phyloP scores from a whole-genome alignment of 2,888 invertebrate species.

The Himalopsyche japonica region DNA sequence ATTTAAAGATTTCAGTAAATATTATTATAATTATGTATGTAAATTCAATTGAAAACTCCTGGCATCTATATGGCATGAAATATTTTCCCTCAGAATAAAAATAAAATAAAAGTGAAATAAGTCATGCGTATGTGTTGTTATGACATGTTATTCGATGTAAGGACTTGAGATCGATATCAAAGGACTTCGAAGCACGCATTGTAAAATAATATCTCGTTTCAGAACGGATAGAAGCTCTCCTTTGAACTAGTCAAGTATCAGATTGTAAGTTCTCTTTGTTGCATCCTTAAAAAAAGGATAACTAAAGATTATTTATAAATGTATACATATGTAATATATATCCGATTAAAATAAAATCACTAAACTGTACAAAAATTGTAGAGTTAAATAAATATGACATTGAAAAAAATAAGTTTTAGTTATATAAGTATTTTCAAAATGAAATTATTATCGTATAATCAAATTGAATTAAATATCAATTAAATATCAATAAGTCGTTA shows the following conservation, averaged over 20 bases:
- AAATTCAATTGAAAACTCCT: neutral
- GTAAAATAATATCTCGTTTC: constrained; percentile 1
- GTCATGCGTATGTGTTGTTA: neutral
- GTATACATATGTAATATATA: too few species aligned
- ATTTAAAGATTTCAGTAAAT: too few species aligned
- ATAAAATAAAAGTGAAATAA: neutral
- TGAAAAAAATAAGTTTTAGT: too few species aligned
- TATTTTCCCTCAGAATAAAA: neutral
- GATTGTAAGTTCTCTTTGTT: neutral
- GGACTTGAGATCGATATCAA: neutral
- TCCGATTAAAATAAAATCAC: too few species aligned
- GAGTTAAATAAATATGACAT: too few species aligned
- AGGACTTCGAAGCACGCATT: neutral
- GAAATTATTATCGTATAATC: too few species aligned
- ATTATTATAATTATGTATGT: too few species aligned
- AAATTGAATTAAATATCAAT: too few species aligned
- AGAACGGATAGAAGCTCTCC: neutral
- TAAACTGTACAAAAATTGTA: too few species aligned
- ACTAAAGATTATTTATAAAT: too few species aligned
- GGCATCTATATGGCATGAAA: neutral
- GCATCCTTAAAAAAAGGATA: neutral
- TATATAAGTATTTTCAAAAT: too few species aligned
- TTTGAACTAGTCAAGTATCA: neutral
- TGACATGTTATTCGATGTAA: neutral
- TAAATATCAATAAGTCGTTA: too few species aligned